Percentiles rank a stretch among this genome's conserved stretches.
Evolutionary conservation across 2,113 vertebrate species (phyloP).

Genomic region (Poeciliopsis turrubarensis): DNA sequence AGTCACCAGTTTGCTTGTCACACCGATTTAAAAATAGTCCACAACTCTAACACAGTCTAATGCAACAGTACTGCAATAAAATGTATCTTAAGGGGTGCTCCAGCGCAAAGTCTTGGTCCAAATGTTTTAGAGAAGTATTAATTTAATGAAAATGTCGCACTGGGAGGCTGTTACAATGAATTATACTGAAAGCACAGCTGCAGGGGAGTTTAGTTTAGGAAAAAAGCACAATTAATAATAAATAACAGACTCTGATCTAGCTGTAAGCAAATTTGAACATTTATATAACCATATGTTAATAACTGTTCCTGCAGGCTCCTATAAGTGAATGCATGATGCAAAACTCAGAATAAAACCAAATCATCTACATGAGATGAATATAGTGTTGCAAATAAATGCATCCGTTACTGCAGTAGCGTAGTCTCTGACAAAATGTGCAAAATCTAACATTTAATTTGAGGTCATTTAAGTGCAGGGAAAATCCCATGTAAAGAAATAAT

Average conservation of each 20-base stretch:
- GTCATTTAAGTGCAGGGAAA: too few species aligned
- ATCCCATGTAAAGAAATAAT: not conserved
- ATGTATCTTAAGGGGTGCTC: not conserved
- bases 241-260: not conserved
- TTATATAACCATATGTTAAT: not conserved
- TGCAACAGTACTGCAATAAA: not conserved
- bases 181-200: slow-evolving; percentile 1
- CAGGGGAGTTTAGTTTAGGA: not conserved
- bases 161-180: not conserved
- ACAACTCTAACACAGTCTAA: not conserved
- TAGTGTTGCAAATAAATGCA: too few species aligned
- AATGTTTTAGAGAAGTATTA: not conserved
- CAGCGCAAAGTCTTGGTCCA: not conserved
- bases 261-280: not conserved
- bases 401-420: too few species aligned
- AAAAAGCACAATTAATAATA: not conserved
- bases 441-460: too few species aligned
- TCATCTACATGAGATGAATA: too few species aligned
- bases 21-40: not conserved
- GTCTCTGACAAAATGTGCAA: too few species aligned
- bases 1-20: not conserved
- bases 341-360: not conserved
- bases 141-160: not conserved
- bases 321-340: not conserved
- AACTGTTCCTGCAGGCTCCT: not conserved